Conservation (phyloP, 2,888 invertebrate genomes). For the Synergus gifuensis region DNA sequence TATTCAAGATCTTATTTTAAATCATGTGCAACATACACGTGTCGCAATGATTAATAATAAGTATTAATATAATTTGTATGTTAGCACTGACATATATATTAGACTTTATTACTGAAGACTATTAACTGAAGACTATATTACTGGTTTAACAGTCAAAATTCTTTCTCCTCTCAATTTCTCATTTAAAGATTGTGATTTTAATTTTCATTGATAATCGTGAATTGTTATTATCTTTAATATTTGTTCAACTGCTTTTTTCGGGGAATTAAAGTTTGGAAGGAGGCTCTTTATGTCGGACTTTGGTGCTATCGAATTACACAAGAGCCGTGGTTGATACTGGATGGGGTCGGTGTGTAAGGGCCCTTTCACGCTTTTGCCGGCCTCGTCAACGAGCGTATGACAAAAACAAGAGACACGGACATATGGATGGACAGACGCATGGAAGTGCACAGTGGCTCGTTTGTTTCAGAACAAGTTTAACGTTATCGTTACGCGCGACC, state of each 20-base stretch:
- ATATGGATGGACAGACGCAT: conserved; percentile 57
- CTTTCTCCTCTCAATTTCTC: too few species aligned
- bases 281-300: conserved; percentile 12
- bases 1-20: background rate
- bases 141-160: too few species aligned
- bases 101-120: too few species aligned
- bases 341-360: conserved; percentile 30
- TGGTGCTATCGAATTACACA: conserved; percentile 9
- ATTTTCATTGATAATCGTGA: background rate
- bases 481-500: conserved; percentile 52
- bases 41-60: too few species aligned
- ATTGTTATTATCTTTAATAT: background rate
- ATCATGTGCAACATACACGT: too few species aligned
- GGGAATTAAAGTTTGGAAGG: background rate
- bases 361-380: conserved; percentile 38
- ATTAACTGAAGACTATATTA: too few species aligned
- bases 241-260: background rate
- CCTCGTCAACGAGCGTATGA: conserved; percentile 60
- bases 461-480: conserved; percentile 53
- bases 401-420: conserved; percentile 65
- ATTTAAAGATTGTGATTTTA: too few species aligned
- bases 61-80: too few species aligned
- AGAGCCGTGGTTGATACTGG: background rate
- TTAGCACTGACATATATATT: too few species aligned
- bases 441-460: conserved; percentile 52